phyloP scores from a whole-genome alignment of 2,888 invertebrate species.

The Merodon equestris region DNA sequence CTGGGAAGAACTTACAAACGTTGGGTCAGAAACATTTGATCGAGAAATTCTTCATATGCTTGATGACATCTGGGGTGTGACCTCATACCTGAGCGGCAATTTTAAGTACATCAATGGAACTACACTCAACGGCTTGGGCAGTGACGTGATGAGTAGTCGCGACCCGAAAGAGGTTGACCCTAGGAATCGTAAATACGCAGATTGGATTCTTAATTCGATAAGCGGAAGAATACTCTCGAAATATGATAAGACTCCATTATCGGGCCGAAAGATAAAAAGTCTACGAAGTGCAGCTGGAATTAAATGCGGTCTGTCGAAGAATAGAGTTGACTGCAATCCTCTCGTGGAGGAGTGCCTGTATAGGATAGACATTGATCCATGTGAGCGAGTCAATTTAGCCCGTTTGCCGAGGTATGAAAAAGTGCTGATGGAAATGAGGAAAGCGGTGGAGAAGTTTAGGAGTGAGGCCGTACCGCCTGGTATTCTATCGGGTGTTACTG shows the following conservation, averaged over 20 bases:
- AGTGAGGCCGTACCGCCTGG: conserved; percentile 77
- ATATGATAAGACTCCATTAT: conserved; percentile 69
- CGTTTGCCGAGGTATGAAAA: conserved; percentile 57
- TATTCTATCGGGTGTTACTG: conserved; percentile 79
- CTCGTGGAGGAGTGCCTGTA: conserved; percentile 79
- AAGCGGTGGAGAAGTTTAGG: conserved; percentile 78
- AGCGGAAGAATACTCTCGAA: conserved; percentile 70
- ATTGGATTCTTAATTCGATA: conserved; percentile 71
- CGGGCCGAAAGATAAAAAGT: conserved; percentile 53
- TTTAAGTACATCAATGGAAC: conserved; percentile 77
- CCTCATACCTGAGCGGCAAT: conserved; percentile 71
- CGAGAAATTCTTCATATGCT: conserved; percentile 86
- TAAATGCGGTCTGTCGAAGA: conserved; percentile 64
- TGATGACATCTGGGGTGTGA: conserved; percentile 81
- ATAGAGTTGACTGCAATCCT: conserved; percentile 72
- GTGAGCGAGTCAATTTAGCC: conserved; percentile 78
- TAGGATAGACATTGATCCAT: conserved; percentile 80
- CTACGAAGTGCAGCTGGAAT: conserved; percentile 69
- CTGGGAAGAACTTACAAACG: conserved; percentile 83
- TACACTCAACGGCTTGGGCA: conserved; percentile 71
- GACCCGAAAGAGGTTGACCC: conserved; percentile 73
- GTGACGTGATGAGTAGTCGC: conserved; percentile 72
- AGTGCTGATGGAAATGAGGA: conserved; percentile 75
- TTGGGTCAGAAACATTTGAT: conserved; percentile 77
- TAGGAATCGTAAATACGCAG: conserved; percentile 70